phyloP scores from a whole-genome alignment of 2,888 invertebrate genomes.

The Eledona agricola region DNA sequence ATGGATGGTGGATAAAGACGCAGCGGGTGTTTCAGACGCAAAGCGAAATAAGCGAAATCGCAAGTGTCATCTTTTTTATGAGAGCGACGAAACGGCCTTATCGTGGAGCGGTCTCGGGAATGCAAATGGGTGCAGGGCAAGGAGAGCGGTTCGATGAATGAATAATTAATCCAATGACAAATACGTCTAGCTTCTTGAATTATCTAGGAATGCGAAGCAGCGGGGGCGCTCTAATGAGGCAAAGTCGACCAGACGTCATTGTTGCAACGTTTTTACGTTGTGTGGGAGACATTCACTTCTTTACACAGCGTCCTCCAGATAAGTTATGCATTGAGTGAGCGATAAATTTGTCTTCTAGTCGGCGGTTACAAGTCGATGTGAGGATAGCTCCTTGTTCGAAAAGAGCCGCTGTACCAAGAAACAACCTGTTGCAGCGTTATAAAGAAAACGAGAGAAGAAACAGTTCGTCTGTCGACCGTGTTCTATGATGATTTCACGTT shows the following conservation, averaged over 20 bases:
- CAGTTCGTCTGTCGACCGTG: conserved; percentile 14
- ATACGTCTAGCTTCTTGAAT: conserved; percentile 35
- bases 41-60: no score
- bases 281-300: conserved; percentile 53
- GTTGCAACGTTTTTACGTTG: conserved; percentile 40
- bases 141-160: conserved; percentile 27
- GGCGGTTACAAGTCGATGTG: conserved; percentile 52
- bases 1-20: no score
- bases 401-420: conserved; percentile 46
- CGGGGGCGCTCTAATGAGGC: conserved; percentile 36
- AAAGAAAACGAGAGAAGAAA: conserved; percentile 18
- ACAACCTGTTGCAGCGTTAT: conserved; percentile 32
- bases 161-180: conserved; percentile 29
- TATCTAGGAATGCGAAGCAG: conserved; percentile 34
- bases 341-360: conserved; percentile 58
- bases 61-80: conserved; percentile 15
- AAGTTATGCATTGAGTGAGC: conserved; percentile 56
- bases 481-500: conserved; percentile 21
- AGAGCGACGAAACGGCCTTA: conserved; percentile 3
- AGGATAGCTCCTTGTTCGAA: conserved; percentile 50
- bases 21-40: no score
- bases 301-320: conserved; percentile 51
- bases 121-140: conserved; percentile 13
- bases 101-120: conserved; percentile 7
- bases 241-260: conserved; percentile 35